phyloP scores from a whole-genome alignment of 2,888 invertebrate species.

The Didymodactylos carnosus region DNA sequence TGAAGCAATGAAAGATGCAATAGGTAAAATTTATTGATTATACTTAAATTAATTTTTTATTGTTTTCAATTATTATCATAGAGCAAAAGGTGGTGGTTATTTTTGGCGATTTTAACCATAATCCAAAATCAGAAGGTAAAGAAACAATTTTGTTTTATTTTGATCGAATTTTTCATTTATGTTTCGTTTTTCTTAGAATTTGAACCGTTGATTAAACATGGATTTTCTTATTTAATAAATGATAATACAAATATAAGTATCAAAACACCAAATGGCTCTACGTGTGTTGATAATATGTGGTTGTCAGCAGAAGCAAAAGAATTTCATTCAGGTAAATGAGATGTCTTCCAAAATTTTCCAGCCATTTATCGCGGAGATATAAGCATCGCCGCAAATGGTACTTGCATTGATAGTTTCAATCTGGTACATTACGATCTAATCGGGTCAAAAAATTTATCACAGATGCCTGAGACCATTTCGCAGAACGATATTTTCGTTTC shows the following conservation, averaged over 20 bases:
- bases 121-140: slow-evolving; percentile 24
- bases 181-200: slow-evolving; percentile 22
- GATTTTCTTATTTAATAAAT: slow-evolving; percentile 23
- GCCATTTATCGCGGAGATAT: too few relatives aligned
- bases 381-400: too few relatives aligned
- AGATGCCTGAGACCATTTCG: too few relatives aligned
- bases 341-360: too few relatives aligned
- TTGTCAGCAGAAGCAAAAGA: slow-evolving; percentile 22
- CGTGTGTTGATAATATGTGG: slow-evolving; percentile 32
- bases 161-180: slow-evolving; percentile 13
- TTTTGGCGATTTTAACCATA: slow-evolving; percentile 28
- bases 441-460: too few relatives aligned
- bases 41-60: neutral
- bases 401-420: too few relatives aligned
- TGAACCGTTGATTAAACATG: slow-evolving; percentile 20
- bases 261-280: slow-evolving; percentile 20
- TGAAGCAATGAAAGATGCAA: slow-evolving; percentile 18
- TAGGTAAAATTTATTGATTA: neutral
- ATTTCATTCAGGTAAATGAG: slow-evolving; percentile 22
- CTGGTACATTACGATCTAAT: too few relatives aligned
- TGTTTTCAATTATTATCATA: slow-evolving; percentile 13
- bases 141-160: slow-evolving; percentile 17
- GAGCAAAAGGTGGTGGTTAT: slow-evolving; percentile 25
- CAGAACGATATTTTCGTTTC: too few relatives aligned
- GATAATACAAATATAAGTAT: slow-evolving; percentile 25